Base-by-base conservation (phyloP, 2,797 vertebrate genomes). In the Brachyrhaphis roseni region DNA sequence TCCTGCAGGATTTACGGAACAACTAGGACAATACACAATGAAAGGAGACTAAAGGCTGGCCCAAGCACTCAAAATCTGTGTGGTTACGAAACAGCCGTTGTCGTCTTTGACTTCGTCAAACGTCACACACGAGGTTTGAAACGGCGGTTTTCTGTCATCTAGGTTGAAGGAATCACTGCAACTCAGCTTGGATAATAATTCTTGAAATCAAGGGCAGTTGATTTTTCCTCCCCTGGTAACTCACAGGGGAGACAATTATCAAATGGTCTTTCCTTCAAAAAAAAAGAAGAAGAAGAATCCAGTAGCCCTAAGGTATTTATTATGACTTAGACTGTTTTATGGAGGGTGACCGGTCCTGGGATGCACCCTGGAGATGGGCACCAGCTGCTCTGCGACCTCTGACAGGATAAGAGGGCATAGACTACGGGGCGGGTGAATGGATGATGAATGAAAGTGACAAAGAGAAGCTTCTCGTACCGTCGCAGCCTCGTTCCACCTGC, bases 401-500 rank as follows among this genome's bases (percentile, higher is more conserved):
- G 0, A 23, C 11, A 23, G 20, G 36, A 68, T 41, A 12, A 20
- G 18, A 0, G 3, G 36, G 10, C 4, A 41, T 41, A 68, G 39
- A 15, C 23, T 11, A 41, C 10, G 8, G 39, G 66, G 13, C 2
- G 23, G 66, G 18, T 39, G 62, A 23, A 26, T 4, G 34, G 34
- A 66, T 39, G 41, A 23, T 43, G 66, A n/a, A 70, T 26, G 36
- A 70, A 43, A 26, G 31, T 34, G 64, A 75, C 0, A 3, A 15
- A 64, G 4, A 34, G 15, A 23, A 7, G 7, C 23, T 8, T 41
- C 26, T 8, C 97, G 97, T 90, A 98, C 97, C 97, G 0, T 97
- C 97, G 87, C 97, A 98, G 94, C 97, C 97, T 95, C 97, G 95
- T 90, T 98, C 97, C 92, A 98, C 97, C 92, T 97, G 95, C 55